These are phyloP conservation scores for Phalacrocorax aristotelis DNA, from an alignment of 2,113 vertebrate genomes.

Conservation along the genomic window DNA sequence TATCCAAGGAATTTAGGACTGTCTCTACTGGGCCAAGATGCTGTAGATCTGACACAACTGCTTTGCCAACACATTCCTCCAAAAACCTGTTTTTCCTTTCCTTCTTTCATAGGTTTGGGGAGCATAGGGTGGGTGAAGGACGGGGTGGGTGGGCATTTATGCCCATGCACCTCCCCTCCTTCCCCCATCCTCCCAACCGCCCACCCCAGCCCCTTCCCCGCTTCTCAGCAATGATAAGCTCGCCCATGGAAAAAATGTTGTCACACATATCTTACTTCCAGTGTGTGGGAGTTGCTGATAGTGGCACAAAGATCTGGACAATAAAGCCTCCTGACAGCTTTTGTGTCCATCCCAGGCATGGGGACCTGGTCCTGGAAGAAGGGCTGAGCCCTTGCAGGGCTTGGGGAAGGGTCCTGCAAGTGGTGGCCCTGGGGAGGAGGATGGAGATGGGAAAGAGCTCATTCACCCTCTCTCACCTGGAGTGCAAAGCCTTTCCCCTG, in stretches of 20 bases:
- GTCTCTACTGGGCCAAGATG: background rate
- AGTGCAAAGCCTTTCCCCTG: background rate
- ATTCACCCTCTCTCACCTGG: background rate
- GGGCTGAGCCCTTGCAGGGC: background rate
- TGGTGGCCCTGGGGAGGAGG: background rate
- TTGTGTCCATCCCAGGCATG: fast-evolving
- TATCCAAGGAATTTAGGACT: background rate
- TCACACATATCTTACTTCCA: constrained; percentile 66
- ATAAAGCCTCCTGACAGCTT: constrained; percentile 58
- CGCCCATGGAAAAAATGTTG: constrained; percentile 35
- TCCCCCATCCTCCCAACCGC: background rate
- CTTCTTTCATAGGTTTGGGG: background rate
- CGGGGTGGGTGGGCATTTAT: fast-evolving
- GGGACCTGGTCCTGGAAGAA: background rate
- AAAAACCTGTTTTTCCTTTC: fast-evolving
- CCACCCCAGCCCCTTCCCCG: background rate
- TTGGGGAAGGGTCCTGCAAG: background rate
- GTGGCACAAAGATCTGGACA: background rate
- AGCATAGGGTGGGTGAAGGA: background rate
- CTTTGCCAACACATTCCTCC: background rate
- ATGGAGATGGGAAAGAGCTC: background rate
- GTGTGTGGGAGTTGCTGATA: constrained; percentile 57
- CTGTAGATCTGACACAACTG: background rate
- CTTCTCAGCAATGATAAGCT: background rate
- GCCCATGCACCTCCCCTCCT: background rate